Conservation (phyloP, 2,113 vertebrate genomes). For the Mesembrinibis cayennensis region DNA sequence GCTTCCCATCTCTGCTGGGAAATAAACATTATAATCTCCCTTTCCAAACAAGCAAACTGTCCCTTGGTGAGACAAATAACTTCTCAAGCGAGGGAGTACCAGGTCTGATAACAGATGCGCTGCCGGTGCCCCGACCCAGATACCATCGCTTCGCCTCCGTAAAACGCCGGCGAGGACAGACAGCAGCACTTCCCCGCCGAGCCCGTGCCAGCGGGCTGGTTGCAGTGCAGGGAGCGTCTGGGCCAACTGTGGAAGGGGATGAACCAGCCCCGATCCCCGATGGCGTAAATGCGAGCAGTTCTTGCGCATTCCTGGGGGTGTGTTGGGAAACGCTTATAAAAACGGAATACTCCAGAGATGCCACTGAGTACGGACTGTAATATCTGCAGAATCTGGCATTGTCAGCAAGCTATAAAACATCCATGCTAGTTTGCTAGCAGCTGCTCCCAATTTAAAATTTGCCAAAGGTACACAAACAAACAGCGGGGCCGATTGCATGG, state of each 20-base stretch:
- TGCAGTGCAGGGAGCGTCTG: neutral
- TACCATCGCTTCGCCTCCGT: neutral
- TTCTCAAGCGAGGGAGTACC: neutral
- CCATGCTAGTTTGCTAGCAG: constrained; percentile 5
- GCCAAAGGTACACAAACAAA: constrained; percentile 33
- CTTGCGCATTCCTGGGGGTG: neutral
- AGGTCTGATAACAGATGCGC: neutral
- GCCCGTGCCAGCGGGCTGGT: neutral
- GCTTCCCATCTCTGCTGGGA: constrained; percentile 18
- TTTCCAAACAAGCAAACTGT: constrained; percentile 15
- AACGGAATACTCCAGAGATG: neutral
- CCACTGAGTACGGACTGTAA: neutral
- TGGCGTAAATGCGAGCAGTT: neutral
- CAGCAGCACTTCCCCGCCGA: neutral
- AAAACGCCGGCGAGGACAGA: neutral
- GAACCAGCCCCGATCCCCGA: neutral
- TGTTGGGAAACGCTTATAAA: constrained; percentile 9
- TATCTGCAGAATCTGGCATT: constrained; percentile 4
- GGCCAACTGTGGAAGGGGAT: neutral
- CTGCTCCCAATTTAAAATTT: constrained; percentile 26
- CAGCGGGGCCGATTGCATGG: neutral
- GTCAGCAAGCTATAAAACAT: constrained; percentile 59
- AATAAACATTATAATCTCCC: constrained; percentile 11
- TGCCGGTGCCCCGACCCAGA: neutral
- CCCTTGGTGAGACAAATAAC: neutral